These are phyloP conservation scores for Champsocephalus gunnari DNA, from an alignment of 2,797 vertebrate genomes.

Conservation along the genomic window DNA sequence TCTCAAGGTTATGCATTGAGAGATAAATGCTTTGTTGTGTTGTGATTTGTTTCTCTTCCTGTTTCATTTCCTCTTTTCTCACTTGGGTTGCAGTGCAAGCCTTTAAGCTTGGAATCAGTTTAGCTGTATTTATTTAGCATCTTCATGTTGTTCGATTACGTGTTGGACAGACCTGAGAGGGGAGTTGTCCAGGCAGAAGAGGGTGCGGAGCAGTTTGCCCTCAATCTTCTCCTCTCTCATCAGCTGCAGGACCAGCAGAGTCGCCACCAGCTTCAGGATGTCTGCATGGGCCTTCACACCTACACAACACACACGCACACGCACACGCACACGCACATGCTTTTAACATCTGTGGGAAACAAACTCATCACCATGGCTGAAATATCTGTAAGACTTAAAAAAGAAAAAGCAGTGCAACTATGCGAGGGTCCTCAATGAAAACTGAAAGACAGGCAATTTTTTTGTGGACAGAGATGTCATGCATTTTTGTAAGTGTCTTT, in stretches of 20 bases:
- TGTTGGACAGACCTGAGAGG: constrained; percentile 63
- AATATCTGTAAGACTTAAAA: too few species aligned
- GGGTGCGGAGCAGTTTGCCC: constrained; percentile 79
- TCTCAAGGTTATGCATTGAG: too few species aligned
- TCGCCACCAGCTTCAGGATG: constrained; percentile 85
- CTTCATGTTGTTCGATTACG: neutral
- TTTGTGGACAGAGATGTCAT: too few species aligned
- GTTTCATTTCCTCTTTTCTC: neutral
- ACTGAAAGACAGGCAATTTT: too few species aligned
- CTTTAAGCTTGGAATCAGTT: neutral
- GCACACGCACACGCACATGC: too few species aligned
- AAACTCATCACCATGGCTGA: too few species aligned
- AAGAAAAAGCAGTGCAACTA: too few species aligned
- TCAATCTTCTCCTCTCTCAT: constrained; percentile 71
- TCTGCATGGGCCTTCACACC: constrained; percentile 82
- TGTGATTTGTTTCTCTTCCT: neutral
- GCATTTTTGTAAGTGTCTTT: too few species aligned
- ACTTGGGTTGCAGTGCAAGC: neutral
- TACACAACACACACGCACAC: neutral
- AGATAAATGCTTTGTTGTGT: too few species aligned
- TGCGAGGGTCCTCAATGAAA: too few species aligned
- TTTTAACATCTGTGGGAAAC: neutral
- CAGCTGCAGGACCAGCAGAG: constrained; percentile 88
- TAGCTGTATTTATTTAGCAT: neutral
- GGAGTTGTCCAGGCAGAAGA: constrained; percentile 78